Percentiles rank a stretch among this genome's conserved stretches.
Evolutionary conservation across 2,888 invertebrate species (phyloP).

Genomic region (Diplazon laetatorius): DNA sequence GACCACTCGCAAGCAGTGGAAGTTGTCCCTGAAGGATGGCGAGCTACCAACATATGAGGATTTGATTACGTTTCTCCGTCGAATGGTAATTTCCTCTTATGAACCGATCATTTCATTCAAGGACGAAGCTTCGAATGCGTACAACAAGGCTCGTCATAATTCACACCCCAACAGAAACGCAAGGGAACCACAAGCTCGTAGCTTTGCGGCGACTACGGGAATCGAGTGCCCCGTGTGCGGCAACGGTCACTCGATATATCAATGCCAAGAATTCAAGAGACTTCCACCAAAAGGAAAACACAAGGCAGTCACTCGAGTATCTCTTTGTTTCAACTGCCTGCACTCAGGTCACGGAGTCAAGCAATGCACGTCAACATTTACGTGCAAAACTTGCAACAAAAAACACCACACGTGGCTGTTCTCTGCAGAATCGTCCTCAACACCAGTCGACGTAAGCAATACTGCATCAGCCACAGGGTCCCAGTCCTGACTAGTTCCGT

Average conservation of each 20-base stretch:
- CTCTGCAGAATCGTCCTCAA: too few species aligned
- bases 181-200: too few species aligned
- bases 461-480: too few species aligned
- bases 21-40: background rate
- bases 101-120: too few species aligned
- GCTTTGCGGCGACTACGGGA: too few species aligned
- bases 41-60: constrained; percentile 30
- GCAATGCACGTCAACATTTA: background rate
- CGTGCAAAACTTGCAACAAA: constrained; percentile 20
- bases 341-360: background rate
- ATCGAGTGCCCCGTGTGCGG: constrained; percentile 12
- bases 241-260: background rate
- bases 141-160: too few species aligned
- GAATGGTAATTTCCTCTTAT: too few species aligned
- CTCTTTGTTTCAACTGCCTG: constrained; percentile 5
- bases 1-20: constrained; percentile 16
- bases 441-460: too few species aligned
- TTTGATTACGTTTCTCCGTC: constrained; percentile 30
- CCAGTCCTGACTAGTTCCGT: background rate
- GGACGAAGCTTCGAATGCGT: too few species aligned
- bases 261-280: constrained; percentile 10
- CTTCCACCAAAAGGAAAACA: constrained; percentile 1
- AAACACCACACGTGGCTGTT: constrained; percentile 22
- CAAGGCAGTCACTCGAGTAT: background rate
- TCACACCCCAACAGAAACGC: too few species aligned